These are phyloP conservation scores for Orthonyx spaldingii DNA, from an alignment of 2,113 vertebrate species.

Conservation along the genomic window DNA sequence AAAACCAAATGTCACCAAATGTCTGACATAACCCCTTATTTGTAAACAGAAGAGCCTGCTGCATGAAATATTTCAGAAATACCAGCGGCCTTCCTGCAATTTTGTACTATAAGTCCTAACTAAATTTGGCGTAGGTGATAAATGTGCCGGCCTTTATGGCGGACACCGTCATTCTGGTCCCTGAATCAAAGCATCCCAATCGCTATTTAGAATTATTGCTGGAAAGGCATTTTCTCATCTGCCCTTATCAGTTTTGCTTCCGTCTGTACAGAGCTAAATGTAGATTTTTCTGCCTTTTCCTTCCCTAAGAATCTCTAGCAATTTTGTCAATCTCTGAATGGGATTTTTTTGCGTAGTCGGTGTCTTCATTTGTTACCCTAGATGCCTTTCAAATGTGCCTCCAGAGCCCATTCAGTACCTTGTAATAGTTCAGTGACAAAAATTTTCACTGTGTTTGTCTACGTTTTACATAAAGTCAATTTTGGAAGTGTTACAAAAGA, in stretches of 20 bases:
- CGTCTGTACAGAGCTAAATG: constrained; percentile 54
- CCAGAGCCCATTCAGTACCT: constrained; percentile 12
- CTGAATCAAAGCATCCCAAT: constrained; percentile 58
- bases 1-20: constrained; percentile 69
- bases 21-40: constrained; percentile 74
- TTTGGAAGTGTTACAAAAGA: constrained; percentile 67
- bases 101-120: constrained; percentile 48
- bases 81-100: constrained; percentile 59
- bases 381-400: constrained; percentile 26
- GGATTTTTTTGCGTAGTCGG: constrained; percentile 2
- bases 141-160: constrained; percentile 64
- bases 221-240: constrained; percentile 53
- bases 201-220: constrained; percentile 53
- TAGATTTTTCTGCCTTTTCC: constrained; percentile 55
- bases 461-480: constrained; percentile 36
- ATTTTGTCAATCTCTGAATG: constrained; percentile 25
- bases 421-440: constrained; percentile 26
- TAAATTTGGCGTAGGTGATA: constrained; percentile 42
- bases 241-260: constrained; percentile 40
- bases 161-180: constrained; percentile 50
- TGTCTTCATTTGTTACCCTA: constrained; percentile 25
- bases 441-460: constrained; percentile 6
- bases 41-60: constrained; percentile 71
- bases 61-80: constrained; percentile 59
- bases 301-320: constrained; percentile 8